Conservation (phyloP, 2,113 vertebrate genomes). For the Microtus montanus region DNA sequence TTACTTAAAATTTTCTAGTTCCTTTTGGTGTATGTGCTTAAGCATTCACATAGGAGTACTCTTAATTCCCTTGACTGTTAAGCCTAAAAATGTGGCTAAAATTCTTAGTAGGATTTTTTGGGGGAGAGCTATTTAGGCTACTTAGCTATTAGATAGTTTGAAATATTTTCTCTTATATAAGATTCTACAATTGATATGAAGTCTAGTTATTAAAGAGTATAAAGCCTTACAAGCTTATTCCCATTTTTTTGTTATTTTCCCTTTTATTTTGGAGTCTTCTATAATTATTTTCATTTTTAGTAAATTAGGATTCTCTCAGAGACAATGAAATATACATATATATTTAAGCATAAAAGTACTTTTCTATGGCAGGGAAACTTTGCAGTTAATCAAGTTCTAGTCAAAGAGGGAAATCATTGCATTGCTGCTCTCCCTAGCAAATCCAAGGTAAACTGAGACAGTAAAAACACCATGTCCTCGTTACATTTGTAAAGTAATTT, state of each 20-base stretch:
- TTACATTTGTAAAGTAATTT: neutral
- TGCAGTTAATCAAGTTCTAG: neutral
- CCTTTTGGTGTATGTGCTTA: neutral
- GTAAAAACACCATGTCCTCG: neutral
- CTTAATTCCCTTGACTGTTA: conserved; percentile 20
- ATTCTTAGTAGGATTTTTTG: neutral
- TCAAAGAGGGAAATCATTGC: neutral
- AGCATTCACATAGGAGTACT: neutral
- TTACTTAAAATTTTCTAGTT: conserved; percentile 32
- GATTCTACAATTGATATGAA: conserved; percentile 32
- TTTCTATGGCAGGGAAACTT: neutral
- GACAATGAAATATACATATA: neutral
- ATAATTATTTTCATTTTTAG: conserved; percentile 46
- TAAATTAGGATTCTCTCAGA: conserved; percentile 37
- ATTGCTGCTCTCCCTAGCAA: neutral
- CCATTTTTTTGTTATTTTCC: conserved; percentile 8
- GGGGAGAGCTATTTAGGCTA: neutral
- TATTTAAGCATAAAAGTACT: neutral
- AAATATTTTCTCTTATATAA: conserved; percentile 27
- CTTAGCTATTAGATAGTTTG: conserved; percentile 35
- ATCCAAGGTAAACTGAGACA: conserved; percentile 33
- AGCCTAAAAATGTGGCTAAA: conserved; percentile 52
- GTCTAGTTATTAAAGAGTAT: neutral
- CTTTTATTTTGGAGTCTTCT: neutral
- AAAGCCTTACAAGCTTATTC: conserved; percentile 18